phyloP scores from a whole-genome alignment of 2,797 vertebrate species.

The Thripadectes ignobilis region DNA sequence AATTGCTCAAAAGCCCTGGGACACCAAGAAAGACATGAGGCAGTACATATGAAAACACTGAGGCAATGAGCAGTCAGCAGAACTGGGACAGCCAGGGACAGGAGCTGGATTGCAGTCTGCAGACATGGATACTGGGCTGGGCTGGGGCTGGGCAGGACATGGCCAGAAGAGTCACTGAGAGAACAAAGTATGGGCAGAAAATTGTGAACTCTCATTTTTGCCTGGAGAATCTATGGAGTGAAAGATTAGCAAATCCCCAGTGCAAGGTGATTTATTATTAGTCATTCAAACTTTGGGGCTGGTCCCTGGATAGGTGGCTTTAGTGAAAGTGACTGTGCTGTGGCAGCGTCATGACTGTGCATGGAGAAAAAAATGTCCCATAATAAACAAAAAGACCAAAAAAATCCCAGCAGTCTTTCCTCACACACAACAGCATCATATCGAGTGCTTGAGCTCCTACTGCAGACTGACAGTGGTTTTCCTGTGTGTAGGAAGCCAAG shows the following conservation, averaged over 20 bases:
- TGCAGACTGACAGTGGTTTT: neutral
- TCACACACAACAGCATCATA: neutral
- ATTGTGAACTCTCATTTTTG: neutral
- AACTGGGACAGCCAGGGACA: neutral
- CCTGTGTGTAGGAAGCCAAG: neutral
- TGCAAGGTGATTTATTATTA: neutral
- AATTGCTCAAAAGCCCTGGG: neutral
- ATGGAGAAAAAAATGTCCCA: neutral
- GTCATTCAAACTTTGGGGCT: neutral
- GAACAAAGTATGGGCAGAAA: neutral
- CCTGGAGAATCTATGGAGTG: neutral
- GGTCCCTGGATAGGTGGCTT: neutral
- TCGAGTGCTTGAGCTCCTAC: neutral
- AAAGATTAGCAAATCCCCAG: neutral
- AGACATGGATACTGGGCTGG: neutral
- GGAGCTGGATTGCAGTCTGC: neutral
- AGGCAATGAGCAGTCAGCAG: neutral
- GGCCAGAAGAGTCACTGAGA: neutral
- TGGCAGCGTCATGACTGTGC: neutral
- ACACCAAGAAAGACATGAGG: neutral
- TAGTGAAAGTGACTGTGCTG: neutral
- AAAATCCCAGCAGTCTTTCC: neutral
- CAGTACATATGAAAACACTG: neutral
- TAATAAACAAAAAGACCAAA: neutral
- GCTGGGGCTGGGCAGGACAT: neutral